Evolutionary conservation across 2,888 invertebrate species (phyloP), one percentile per base, ranked within the genome.

Genomic region (Sinodicranocentrus sp.): DNA sequence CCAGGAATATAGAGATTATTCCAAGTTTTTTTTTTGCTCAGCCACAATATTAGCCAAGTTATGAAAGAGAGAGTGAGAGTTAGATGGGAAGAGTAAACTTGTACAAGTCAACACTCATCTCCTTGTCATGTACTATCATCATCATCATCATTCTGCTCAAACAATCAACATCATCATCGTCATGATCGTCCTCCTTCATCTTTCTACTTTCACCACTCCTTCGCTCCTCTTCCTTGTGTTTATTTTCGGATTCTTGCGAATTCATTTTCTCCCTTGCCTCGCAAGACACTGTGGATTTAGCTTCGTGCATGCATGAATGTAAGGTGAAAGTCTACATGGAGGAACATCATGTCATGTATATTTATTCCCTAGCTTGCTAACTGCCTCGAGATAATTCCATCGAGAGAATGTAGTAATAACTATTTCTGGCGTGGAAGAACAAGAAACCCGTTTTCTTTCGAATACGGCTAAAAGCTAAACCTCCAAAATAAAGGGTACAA

Each of bases 61-160:
- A 70, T 8, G 59, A 44, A 52, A 13, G 17, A 48, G 54, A 23
- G 76, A 65, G 21, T 19, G 23, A 48, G 23, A 61, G 65, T 65
- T 61, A 33, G 59, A 59, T 25, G 10, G 52, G 48, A 70, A 70
- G 67, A 82, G 73, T 82, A 78, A 78, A 78, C 23, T 78, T 78
- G 78, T 68, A 43, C 67, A 28, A 57, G 80, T 79, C 72, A 21
- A 28, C 67, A 57, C 72, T 72, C 80, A 80, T 82, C 73, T 65
- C 26, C 79, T 82, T 82, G 80, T 82, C 80, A 82, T 82, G 73
- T 73, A 67, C 72, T 43, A 72, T 80, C 73, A 59, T 67, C 72
- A 43, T 59, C 67, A 43, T 78, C 65, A 54, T 54, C 71, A 70
- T 73, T 72, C 67, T 80, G 57, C 80, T 72, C 67, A 72, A 57